Evolutionary conservation across 2,888 invertebrate species (phyloP).

Genomic region (Clivina fossor): DNA sequence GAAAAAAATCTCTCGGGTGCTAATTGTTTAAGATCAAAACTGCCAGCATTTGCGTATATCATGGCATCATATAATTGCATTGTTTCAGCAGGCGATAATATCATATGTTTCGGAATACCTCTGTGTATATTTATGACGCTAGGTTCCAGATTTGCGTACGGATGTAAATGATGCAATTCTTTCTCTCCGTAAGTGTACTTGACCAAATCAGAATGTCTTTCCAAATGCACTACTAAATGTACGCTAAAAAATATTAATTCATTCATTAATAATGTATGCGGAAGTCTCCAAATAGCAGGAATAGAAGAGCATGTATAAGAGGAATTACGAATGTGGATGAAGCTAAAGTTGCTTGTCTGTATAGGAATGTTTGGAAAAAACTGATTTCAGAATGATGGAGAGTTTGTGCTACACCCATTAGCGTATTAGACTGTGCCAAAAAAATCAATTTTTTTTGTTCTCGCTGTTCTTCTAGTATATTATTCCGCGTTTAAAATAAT

Average conservation of each 20-base stretch:
- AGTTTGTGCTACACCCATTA: too few species aligned
- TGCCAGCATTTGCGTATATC: constrained; percentile 16
- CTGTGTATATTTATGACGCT: constrained; percentile 26
- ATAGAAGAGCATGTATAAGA: too few species aligned
- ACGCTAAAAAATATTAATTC: constrained; percentile 26
- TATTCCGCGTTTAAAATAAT: too few species aligned
- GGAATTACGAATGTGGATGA: too few species aligned
- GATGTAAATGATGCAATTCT: constrained; percentile 38
- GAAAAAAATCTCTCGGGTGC: constrained; percentile 25
- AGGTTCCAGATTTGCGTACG: constrained; percentile 36
- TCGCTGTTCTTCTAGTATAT: too few species aligned
- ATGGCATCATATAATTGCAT: constrained; percentile 38
- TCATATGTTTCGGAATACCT: constrained; percentile 39
- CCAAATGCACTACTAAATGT: constrained; percentile 36
- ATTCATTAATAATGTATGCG: too few species aligned
- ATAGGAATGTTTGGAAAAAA: too few species aligned
- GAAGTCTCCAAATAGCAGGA: too few species aligned
- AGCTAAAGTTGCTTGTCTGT: too few species aligned
- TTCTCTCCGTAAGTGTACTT: constrained; percentile 37
- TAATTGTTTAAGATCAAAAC: constrained; percentile 14
- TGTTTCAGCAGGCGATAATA: constrained; percentile 38
- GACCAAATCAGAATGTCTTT: constrained; percentile 40
- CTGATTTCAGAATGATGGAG: too few species aligned
- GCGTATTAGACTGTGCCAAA: too few species aligned
- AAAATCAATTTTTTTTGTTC: too few species aligned